Percentiles rank a stretch among this genome's conserved stretches.
These are phyloP conservation scores for Tragelaphus strepsiceros DNA, from an alignment of 2,113 vertebrate genomes.

Conservation along the genomic window DNA sequence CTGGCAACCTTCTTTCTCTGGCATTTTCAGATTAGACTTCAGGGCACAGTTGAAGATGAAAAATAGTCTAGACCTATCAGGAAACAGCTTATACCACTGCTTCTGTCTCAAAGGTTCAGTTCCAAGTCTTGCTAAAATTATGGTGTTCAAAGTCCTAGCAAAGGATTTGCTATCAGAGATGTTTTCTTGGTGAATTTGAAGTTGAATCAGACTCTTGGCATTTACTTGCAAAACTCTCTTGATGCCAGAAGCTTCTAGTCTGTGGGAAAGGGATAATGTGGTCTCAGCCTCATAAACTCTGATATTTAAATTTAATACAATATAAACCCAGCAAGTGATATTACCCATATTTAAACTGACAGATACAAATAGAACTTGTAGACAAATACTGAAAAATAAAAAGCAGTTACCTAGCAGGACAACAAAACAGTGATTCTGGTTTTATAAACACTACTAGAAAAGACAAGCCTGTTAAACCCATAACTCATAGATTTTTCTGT, in stretches of 20 bases:
- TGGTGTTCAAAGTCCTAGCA: neutral
- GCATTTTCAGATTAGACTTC: neutral
- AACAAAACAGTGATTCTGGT: neutral
- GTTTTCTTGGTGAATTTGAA: neutral
- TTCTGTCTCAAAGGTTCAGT: neutral
- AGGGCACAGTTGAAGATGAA: neutral
- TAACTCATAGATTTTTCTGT: conserved; percentile 28
- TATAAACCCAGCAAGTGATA: neutral
- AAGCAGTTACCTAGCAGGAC: neutral
- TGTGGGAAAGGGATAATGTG: neutral
- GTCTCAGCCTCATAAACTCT: neutral
- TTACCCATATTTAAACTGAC: conserved; percentile 10
- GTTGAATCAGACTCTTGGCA: neutral
- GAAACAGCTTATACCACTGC: neutral
- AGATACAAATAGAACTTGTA: conserved; percentile 11
- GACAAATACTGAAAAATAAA: conserved; percentile 35
- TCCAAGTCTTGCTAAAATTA: neutral
- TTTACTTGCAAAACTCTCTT: neutral
- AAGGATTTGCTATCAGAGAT: neutral
- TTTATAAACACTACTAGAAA: neutral
- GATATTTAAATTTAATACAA: conserved; percentile 32
- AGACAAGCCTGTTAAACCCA: neutral
- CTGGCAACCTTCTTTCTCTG: neutral
- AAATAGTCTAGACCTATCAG: neutral
- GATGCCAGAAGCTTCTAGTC: neutral